Evolutionary conservation across 2,797 vertebrate species (phyloP).

Genomic region (Enteromius mattozi): DNA sequence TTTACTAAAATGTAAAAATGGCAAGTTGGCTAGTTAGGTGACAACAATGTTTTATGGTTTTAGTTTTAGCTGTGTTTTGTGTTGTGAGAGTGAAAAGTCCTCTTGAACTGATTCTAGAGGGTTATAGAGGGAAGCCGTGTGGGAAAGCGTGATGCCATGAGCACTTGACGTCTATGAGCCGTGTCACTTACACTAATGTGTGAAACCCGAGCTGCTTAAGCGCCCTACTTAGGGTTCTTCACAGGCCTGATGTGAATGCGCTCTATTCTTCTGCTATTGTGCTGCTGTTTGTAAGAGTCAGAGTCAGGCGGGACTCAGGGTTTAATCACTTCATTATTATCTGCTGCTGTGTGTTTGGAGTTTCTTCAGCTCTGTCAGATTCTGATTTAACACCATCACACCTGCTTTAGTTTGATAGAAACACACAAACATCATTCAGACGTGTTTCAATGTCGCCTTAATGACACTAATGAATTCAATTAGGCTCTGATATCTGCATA

Average conservation of each 20-base stretch:
- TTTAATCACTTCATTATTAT: background rate
- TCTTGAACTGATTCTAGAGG: too few species aligned
- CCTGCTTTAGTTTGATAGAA: background rate
- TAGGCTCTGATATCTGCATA: background rate
- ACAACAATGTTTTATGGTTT: too few species aligned
- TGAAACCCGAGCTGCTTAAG: slow-evolving; percentile 68
- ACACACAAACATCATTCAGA: background rate
- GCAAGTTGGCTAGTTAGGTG: too few species aligned
- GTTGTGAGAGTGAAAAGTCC: too few species aligned
- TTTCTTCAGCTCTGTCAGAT: background rate
- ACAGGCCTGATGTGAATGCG: slow-evolving; percentile 51
- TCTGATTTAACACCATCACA: background rate
- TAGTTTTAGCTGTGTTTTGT: too few species aligned
- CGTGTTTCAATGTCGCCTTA: background rate
- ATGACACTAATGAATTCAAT: background rate
- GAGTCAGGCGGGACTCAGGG: background rate
- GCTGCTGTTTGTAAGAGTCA: slow-evolving; percentile 41
- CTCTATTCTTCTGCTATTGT: slow-evolving; percentile 56
- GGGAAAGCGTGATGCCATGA: slow-evolving; percentile 57
- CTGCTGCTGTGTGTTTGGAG: background rate
- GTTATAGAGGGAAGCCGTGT: background rate
- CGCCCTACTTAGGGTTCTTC: slow-evolving; percentile 65
- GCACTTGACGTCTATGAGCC: slow-evolving; percentile 43
- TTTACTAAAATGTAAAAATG: background rate
- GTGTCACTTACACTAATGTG: slow-evolving; percentile 59